These are phyloP conservation scores for Mythimna impura DNA, from an alignment of 2,888 invertebrate genomes.

Conservation along the genomic window DNA sequence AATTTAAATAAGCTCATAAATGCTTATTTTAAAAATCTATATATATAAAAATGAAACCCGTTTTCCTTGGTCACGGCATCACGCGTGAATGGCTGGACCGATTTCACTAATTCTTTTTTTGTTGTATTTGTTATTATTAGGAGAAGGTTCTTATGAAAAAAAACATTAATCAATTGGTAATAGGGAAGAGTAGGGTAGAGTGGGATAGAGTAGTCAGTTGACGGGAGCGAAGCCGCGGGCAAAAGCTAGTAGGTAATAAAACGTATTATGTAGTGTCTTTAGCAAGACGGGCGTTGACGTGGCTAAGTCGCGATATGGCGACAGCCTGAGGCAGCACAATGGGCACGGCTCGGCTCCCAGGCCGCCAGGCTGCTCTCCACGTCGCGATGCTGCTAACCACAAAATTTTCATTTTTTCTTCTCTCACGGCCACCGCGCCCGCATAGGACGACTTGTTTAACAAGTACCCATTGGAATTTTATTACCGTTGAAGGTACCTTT, in stretches of 20 bases:
- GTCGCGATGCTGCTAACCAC: constrained; percentile 77
- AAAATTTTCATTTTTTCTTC: constrained; percentile 79
- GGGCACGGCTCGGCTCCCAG: constrained; percentile 49
- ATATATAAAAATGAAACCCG: too few relatives aligned
- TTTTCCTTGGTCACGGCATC: too few relatives aligned
- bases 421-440: constrained; percentile 76
- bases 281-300: constrained; percentile 26
- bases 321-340: constrained; percentile 61
- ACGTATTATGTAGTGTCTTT: constrained; percentile 8
- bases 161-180: too few relatives aligned
- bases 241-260: constrained; percentile 22
- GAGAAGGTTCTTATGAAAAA: too few relatives aligned
- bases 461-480: constrained; percentile 76
- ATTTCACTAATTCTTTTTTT: too few relatives aligned
- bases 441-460: constrained; percentile 73
- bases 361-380: constrained; percentile 67
- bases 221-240: too few relatives aligned
- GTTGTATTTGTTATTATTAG: too few relatives aligned
- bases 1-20: constrained; percentile 15
- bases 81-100: too few relatives aligned
- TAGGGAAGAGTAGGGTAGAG: too few relatives aligned
- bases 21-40: constrained; percentile 6
- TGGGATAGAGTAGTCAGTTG: too few relatives aligned
- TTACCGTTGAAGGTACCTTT: constrained; percentile 72
- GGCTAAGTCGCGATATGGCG: constrained; percentile 29